Evolutionary conservation across 2,888 invertebrate genomes (phyloP).

Genomic region (Oscheius onirici): DNA sequence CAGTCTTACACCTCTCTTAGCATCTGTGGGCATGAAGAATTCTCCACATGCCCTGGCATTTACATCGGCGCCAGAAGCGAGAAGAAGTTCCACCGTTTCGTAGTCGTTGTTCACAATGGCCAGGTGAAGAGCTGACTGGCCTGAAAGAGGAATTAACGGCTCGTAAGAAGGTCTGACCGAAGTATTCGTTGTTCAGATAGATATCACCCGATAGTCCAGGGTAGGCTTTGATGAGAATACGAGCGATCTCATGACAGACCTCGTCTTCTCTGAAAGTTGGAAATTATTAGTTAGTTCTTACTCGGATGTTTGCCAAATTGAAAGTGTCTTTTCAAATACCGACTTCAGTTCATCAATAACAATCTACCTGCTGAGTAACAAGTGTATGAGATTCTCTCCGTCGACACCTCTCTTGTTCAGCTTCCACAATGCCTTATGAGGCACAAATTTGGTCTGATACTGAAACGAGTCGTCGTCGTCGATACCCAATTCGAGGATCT

Average conservation of each 20-base stretch:
- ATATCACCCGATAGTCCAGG: conserved; percentile 86
- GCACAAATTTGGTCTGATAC: conserved; percentile 81
- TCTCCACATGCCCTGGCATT: conserved; percentile 91
- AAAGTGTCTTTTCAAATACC: background rate
- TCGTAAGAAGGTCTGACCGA: conserved; percentile 77
- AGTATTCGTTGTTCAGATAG: conserved; percentile 95
- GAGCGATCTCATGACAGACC: conserved; percentile 77
- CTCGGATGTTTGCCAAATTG: too few species aligned
- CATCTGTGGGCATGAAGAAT: conserved; percentile 94
- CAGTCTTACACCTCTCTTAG: conserved; percentile 77
- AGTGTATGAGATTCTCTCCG: conserved; percentile 92
- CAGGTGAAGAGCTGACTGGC: conserved; percentile 91
- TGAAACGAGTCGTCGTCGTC: conserved; percentile 82
- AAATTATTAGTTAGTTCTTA: too few species aligned
- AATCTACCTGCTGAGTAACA: conserved; percentile 92
- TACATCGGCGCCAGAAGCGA: conserved; percentile 84
- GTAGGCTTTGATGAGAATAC: conserved; percentile 79
- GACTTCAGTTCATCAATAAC: conserved; percentile 68
- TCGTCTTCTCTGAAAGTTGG: conserved; percentile 49
- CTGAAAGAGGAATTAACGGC: conserved; percentile 72
- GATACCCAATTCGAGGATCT: conserved; percentile 75
- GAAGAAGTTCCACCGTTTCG: conserved; percentile 89
- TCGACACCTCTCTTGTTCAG: conserved; percentile 93
- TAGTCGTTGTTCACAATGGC: conserved; percentile 96
- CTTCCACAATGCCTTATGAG: conserved; percentile 89